Evolutionary conservation across 2,888 invertebrate genomes (phyloP), one percentile per base, ranked within the genome.

Genomic region (Gymnoscelis rufifasciata): DNA sequence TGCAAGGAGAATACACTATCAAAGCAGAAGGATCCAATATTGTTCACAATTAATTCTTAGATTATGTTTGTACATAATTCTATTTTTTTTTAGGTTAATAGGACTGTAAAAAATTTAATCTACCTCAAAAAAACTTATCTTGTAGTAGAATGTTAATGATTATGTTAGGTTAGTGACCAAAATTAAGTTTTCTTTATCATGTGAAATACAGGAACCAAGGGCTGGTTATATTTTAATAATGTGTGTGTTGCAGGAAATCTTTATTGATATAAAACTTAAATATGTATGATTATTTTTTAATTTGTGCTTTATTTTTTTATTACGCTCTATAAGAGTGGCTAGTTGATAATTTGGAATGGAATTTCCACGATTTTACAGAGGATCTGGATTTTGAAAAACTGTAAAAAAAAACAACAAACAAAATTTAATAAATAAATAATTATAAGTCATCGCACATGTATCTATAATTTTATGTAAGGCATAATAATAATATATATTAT

Each of bases 51-150:
- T 79, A 70, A 68, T 78, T 73, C 64, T 70, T 77, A 72, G 70
- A 60, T 59, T 52, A 50, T 53, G 70, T 79, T 73, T 83, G 82
- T 88, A 87, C 82, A 83, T 87, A 84, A 74, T 83, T 83, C 74
- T 83, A 83, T 83, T 83, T 72, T 74, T n/a, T 70, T 68, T 74
- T 88, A 88, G 83, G 83, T 77, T 87, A 88, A 84, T 88, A 88
- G 88, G 86, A 83, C 76, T 87, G 80, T 88, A 86, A 87, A 87
- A 86, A 87, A 83, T 77, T 83, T 79, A 78, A 88, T 87, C 88
- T 88, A 88, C 88, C 88, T 88, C 88, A 88, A 82, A n/a, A n/a
- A 70, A 86, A 87, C 82, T 83, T 86, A 84, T 82, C 67, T 76
- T 73, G 68, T 84, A 87, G 68, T 84, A 87, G 82, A 76, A 78